Evolutionary conservation across 2,797 vertebrate genomes (phyloP).

Genomic region (Poeciliopsis paucimaculata): DNA sequence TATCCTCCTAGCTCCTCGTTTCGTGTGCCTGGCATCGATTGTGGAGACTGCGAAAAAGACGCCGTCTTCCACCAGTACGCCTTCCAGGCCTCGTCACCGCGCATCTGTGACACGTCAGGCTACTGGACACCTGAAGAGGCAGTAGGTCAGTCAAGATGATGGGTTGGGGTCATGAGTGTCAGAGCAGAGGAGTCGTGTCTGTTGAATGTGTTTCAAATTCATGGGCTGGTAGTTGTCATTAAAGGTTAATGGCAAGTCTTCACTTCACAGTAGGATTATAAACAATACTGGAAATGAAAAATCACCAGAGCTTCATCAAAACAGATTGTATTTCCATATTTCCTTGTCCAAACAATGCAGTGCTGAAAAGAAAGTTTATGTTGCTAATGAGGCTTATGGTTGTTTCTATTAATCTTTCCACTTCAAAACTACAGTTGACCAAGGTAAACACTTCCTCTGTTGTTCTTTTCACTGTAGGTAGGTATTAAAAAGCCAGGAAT

Average conservation of each 20-base stretch:
- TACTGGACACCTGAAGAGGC: constrained; percentile 99
- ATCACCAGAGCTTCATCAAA: neutral
- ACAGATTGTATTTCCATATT: constrained; percentile 12
- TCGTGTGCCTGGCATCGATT: constrained; percentile 70
- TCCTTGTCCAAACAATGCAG: constrained; percentile 11
- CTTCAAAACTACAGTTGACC: constrained; percentile 1
- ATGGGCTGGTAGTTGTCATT: neutral
- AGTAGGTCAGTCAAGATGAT: constrained; percentile 82
- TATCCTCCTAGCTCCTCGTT: constrained; percentile 46
- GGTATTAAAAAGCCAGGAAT: constrained; percentile 22
- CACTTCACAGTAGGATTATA: neutral
- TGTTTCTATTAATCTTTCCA: constrained; percentile 3
- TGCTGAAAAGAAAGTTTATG: constrained; percentile 1
- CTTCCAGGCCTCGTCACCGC: constrained; percentile 87
- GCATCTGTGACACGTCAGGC: constrained; percentile 92
- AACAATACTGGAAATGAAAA: constrained; percentile 10
- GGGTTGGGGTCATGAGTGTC: neutral
- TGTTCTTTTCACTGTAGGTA: constrained; percentile 13
- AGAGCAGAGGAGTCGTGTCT: too few relatives aligned
- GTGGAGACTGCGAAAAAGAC: constrained; percentile 87
- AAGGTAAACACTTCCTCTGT: constrained; percentile 1
- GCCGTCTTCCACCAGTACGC: constrained; percentile 90
- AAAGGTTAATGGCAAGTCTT: neutral
- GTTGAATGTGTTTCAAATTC: neutral
- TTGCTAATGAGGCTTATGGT: neutral